Base-by-base conservation (phyloP, 2,113 vertebrate species). In the Sander vitreus region DNA sequence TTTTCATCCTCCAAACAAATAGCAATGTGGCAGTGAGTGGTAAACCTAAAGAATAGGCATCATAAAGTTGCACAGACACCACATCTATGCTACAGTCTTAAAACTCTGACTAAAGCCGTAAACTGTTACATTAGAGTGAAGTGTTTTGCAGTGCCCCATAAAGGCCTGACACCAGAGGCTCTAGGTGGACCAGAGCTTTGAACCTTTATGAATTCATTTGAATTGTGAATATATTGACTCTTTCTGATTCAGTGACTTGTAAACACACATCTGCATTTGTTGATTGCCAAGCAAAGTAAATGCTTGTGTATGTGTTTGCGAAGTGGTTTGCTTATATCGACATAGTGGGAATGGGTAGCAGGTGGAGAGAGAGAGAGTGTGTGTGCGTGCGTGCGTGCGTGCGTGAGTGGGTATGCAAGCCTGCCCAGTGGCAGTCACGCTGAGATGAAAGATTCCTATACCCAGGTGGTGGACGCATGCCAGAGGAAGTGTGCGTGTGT, bases 361-460 rank as follows among this genome's bases (percentile, higher is more conserved):
- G 89, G 85, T 90, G 85, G 83, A 87, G 65, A 73, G 54, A 59
- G 50, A 50, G 58, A 54, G 33, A 53, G 60, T 53, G 48, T 30
- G 14, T 10, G 25, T 54, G 45, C 53, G 54, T 47, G 39, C 23
- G 4, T 67, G 57, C 11, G 76, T 1, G 18, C 36, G 78, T 67
- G 63, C 83, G 60, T 90, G 68, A 10, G 33, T 58, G 60, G 72
- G 43, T 11, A 18, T 6, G 23, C 45, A 83, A 81, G 69, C 81
- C 71, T 79, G 82, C 72, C 87, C 87, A 63, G 51, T 76, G 81
- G 85, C 87, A 71, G 60, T 88, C 78, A 77, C 11, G 21, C 47
- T 4, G 15, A 89, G 78, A 85, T 86, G 67, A 86, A 86, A 87
- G 85, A 88, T 68, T 85, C 65, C 65, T 76, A 74, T 69, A 77